Base-by-base conservation (phyloP, 2,888 invertebrate genomes). In the Acrobasis repandana region DNA sequence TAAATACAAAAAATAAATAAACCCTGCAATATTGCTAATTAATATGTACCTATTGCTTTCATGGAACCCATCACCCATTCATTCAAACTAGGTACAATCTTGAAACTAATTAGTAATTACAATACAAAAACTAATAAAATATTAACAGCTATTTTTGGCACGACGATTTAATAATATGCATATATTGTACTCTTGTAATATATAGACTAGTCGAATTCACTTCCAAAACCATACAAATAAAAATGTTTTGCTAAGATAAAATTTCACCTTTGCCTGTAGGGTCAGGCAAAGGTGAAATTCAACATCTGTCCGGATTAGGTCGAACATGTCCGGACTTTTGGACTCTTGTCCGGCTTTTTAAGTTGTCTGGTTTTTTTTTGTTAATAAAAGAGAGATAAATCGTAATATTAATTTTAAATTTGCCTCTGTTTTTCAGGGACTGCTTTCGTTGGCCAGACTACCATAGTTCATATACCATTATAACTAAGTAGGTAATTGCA, bases 91-190 rank as follows among this genome's bases (percentile, higher is more conserved):
- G 36, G 15, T 10, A 10, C 52, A 36, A 36, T 4, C 10, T 34
- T 3, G 4, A 52, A 9, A 52, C 34, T 34, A 36, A 15, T 38
- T 18, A 43, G 1, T 8, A 18, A 36, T 11, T 54, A 38, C 14
- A 16, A 54, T 28, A 28, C 38, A 54, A 18, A 16, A 20, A 20
- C 9, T 38, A 38, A 54, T 36, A 36, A 43, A 10, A 43, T 14
- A 38, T 54, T 54, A 54, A 38, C 16, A 38, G 1, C 54, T 54
- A 38, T 54, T 54, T 54, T 54, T 54, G 54, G 54, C 54, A 38
- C 38, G 15, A 15, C 38, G 36, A 2, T 38, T 54, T 11, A 51
- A 51, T 51, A 51, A 51, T 51, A 34, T 51, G 33, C 33, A 38
- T 14, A 16, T n/a, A 4, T 38, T 38, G 20, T 54, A 54, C 54